Conservation (phyloP, 2,797 vertebrate genomes). For the Eidolon dupreanum region DNA sequence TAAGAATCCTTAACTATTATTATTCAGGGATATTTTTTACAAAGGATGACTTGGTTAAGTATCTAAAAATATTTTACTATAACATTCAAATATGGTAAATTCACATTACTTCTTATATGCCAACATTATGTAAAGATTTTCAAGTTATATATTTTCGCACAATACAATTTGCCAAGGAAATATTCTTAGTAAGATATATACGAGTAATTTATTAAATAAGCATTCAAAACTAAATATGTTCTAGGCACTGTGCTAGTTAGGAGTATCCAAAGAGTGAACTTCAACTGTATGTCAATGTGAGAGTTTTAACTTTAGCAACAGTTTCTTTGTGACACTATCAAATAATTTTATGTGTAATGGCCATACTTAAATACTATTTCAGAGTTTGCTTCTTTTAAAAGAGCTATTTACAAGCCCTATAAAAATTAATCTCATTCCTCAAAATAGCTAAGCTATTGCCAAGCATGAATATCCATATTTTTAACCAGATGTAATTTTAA, state of each 20-base stretch:
- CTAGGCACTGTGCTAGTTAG: background rate
- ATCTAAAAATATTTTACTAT: background rate
- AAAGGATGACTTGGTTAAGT: background rate
- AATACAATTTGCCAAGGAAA: background rate
- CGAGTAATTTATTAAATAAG: background rate
- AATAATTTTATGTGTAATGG: background rate
- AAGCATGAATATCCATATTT: background rate
- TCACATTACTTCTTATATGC: background rate
- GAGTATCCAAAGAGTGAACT: background rate
- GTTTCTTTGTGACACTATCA: background rate
- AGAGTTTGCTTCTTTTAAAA: background rate
- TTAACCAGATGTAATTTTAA: conserved; percentile 57
- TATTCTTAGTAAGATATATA: background rate
- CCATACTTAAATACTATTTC: conserved; percentile 25
- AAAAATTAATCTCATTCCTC: conserved; percentile 45
- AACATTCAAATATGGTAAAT: background rate
- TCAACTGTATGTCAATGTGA: background rate
- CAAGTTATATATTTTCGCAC: background rate
- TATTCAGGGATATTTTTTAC: background rate
- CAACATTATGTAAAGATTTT: background rate
- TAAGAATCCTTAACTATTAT: background rate
- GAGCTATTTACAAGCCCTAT: background rate
- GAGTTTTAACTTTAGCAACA: background rate
- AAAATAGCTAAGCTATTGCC: conserved; percentile 46
- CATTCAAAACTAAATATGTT: background rate